Percentiles rank a stretch among this genome's conserved stretches.
Conservation (phyloP, 1,140 invertebrate genomes). For the Matsumurasca onukii region DNA sequence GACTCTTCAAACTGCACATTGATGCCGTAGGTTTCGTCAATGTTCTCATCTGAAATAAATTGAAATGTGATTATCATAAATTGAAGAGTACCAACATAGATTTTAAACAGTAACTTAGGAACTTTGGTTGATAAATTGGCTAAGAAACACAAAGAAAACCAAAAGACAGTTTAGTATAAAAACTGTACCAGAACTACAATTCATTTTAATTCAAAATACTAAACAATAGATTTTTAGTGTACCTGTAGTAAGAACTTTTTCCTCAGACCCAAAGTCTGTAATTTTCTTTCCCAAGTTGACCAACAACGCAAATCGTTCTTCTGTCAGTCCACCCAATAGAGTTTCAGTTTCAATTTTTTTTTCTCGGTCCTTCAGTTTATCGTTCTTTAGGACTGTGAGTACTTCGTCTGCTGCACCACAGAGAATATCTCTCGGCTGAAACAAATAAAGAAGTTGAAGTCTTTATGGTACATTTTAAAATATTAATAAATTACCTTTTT, state of each 20-base stretch:
- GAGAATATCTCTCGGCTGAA: constrained; percentile 85
- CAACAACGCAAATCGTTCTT: constrained; percentile 93
- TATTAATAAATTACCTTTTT: background rate
- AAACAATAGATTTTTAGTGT: no score
- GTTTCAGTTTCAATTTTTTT: constrained; percentile 91
- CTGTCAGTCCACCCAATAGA: constrained; percentile 83
- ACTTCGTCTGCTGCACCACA: constrained; percentile 99
- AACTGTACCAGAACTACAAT: no score
- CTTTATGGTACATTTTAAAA: background rate
- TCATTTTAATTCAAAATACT: no score
- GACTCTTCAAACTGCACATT: constrained; percentile 99
- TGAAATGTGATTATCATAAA: no score
- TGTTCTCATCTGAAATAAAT: constrained; percentile 75
- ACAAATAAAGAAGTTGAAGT: constrained; percentile 36
- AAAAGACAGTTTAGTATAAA: no score
- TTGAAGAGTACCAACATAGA: no score
- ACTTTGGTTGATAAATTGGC: no score
- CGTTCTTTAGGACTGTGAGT: constrained; percentile 92
- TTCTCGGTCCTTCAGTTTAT: constrained; percentile 90
- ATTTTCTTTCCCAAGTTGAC: constrained; percentile 98
- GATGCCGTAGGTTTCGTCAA: constrained; percentile 97
- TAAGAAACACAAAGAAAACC: no score
- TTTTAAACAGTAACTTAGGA: no score
- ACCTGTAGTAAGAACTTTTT: constrained; percentile 62
- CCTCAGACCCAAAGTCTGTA: constrained; percentile 92